Evolutionary conservation across 37 sponge, comb jelly and placozoan species (phyloP).

Genomic region (Haliclona indistincta): DNA sequence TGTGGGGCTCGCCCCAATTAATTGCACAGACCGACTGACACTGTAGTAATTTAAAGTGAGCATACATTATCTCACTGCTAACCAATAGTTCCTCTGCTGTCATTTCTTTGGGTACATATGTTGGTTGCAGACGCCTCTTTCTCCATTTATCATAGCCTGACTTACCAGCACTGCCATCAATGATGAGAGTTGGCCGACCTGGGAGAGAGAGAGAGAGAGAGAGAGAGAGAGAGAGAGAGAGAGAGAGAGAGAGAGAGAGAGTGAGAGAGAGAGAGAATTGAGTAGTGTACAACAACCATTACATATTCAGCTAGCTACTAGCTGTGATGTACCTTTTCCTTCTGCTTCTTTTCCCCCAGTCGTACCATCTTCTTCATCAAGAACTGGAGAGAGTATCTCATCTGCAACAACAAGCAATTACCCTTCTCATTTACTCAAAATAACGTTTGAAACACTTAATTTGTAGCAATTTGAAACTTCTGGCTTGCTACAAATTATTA

Average conservation of each 20-base stretch:
- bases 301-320: not conserved
- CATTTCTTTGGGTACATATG: constrained; percentile 33
- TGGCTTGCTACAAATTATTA: no score
- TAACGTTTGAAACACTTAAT: no score
- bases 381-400: no score
- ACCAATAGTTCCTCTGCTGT: constrained; percentile 64
- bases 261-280: constrained; percentile 5
- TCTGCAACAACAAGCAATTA: no score
- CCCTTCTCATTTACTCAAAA: no score
- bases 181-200: constrained; percentile 24
- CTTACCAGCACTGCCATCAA: constrained; percentile 40
- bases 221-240: constrained; percentile 11
- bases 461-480: no score
- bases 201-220: not conserved
- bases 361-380: no score
- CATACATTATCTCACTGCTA: not conserved
- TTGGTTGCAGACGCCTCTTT: constrained; percentile 48
- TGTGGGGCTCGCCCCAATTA: no score
- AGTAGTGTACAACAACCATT: not conserved
- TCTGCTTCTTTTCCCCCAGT: not conserved
- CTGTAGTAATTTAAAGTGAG: not conserved
- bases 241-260: constrained; percentile 17
- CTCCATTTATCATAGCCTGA: constrained; percentile 45
- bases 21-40: not conserved
- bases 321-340: not conserved